Conservation (phyloP, 35 echinoderm and acorn worm species). For the Diadema setosum region DNA sequence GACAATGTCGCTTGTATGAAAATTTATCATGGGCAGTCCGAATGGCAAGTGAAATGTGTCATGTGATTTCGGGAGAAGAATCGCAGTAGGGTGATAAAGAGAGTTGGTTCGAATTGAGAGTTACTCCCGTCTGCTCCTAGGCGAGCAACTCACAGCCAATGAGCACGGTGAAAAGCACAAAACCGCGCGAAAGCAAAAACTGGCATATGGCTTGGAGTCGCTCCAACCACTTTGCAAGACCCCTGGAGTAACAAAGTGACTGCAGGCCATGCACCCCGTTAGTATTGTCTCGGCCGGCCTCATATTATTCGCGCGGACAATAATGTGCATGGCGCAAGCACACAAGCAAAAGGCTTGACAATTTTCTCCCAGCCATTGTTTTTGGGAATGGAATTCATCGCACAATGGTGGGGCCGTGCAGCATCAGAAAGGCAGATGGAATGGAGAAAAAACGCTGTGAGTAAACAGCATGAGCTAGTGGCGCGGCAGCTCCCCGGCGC, state of each 20-base stretch:
- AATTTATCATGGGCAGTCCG: no score
- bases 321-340: constrained; percentile 34
- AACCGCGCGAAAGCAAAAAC: constrained; percentile 23
- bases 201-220: constrained; percentile 46
- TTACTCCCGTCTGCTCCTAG: neutral
- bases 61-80: neutral
- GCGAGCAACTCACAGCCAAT: constrained; percentile 39
- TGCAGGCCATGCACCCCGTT: constrained; percentile 14
- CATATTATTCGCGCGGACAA: constrained; percentile 48
- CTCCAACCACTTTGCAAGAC: constrained; percentile 9
- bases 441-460: constrained; percentile 18
- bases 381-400: constrained; percentile 36
- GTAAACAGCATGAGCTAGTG: constrained; percentile 36
- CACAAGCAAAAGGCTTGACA: constrained; percentile 29
- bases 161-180: constrained; percentile 36
- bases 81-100: neutral
- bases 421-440: constrained; percentile 33
- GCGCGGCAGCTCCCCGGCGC: constrained; percentile 1
- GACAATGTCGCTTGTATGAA: no score
- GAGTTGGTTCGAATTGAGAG: neutral
- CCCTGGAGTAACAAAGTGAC: constrained; percentile 61
- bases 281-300: constrained; percentile 39
- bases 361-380: constrained; percentile 57
- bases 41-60: no score
- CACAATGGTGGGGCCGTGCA: constrained; percentile 40